Percentiles rank a stretch among this genome's conserved stretches.
Evolutionary conservation across 2,113 vertebrate species (phyloP).

Genomic region (Rhineura floridana): DNA sequence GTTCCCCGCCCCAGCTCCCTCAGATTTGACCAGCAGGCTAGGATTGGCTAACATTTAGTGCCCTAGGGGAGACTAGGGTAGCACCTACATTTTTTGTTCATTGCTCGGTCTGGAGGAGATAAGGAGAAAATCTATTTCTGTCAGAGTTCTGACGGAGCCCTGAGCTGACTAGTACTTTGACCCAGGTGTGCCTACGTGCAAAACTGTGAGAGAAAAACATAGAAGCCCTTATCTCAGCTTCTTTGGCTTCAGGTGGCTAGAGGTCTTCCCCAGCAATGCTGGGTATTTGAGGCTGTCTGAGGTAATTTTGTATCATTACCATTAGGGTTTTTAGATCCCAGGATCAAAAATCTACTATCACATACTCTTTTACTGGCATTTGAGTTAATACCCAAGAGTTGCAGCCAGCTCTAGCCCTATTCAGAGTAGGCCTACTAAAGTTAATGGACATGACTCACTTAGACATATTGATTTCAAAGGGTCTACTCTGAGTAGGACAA

Average conservation of each 20-base stretch:
- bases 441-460: too few relatives aligned
- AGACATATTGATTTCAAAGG: too few relatives aligned
- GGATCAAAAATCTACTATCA: not conserved
- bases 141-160: slow-evolving; percentile 1
- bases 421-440: too few relatives aligned
- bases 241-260: not conserved
- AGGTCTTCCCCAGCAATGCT: slow-evolving; percentile 17
- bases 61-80: not conserved
- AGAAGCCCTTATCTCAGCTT: not conserved
- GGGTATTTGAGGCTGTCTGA: slow-evolving; percentile 30
- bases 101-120: slow-evolving; percentile 6
- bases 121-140: slow-evolving; percentile 14
- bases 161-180: not conserved
- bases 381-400: too few relatives aligned
- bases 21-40: not conserved
- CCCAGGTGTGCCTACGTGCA: slow-evolving; percentile 29
- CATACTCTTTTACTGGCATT: not conserved
- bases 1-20: not conserved
- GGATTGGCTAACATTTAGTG: not conserved
- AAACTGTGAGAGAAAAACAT: slow-evolving; percentile 12
- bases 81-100: slow-evolving; percentile 2
- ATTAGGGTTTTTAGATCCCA: not conserved
- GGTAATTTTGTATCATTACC: slow-evolving; percentile 15
- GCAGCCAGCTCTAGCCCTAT: too few relatives aligned
- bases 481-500: too few relatives aligned